Evolutionary conservation across 2,113 vertebrate genomes (phyloP), one percentile per base, ranked within the genome.

Genomic region (Ammodramus savannarum): DNA sequence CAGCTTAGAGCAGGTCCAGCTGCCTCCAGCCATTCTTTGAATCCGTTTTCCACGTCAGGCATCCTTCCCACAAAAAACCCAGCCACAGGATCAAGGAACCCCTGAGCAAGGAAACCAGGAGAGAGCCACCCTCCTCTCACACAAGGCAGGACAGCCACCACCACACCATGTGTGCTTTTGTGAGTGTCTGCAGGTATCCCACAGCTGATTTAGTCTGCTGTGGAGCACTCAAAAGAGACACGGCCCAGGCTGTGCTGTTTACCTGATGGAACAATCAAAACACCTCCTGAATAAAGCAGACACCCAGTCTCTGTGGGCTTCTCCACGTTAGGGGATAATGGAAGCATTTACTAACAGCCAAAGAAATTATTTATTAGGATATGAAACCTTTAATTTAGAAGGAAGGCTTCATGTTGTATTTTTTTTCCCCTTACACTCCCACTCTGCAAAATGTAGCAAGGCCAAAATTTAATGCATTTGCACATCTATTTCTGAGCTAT

Each of bases 341-440:
- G 87, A 94, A 93, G 61, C 48, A 3, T 95, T 97, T 97, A 85
- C 44, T 78, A 93, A 94, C 91, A 95, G 72, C 81, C 78, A 84
- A 73, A 95, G 25, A 91, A 94, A 95, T 96, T 94, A 96, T 97
- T 96, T 97, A 94, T 97, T 96, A 95, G 89, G 32, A 83, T 87
- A 95, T 89, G 85, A 97, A 96, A 88, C 83, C 96, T 96, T 97
- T 97, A 96, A 98, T 98, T 97, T 96, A 87, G 87, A 89, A 89
- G 67, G 54, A 91, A 63, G 66, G 9, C 86, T 96, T 97, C 54
- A 80, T 9, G 16, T 91, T 84, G 87, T 71, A 41, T 39, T 96
- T 96, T 61, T 93, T 48, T 39, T 19, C 5, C 8, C 36, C 58
- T 62, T 87, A 34, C 36, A 73, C 93, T 96, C 85, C 89, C 61